Conservation (phyloP, 1,140 invertebrate genomes). For the Brachionus rubens region DNA sequence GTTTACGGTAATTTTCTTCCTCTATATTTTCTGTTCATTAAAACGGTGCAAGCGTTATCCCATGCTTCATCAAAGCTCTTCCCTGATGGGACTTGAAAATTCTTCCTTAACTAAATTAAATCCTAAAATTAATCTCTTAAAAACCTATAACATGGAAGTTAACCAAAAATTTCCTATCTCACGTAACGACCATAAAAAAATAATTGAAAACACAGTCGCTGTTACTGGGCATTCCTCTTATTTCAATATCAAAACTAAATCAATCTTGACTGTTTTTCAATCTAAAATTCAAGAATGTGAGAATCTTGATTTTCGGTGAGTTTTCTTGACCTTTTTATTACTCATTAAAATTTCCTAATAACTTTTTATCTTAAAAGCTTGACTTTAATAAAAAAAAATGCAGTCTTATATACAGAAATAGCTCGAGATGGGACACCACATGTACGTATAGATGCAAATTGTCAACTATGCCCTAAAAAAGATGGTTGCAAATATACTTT, state of each 20-base stretch:
- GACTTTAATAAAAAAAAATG: constrained; percentile 34
- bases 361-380: constrained; percentile 4
- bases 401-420: constrained; percentile 17
- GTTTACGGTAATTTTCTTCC: too few species aligned
- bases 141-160: not conserved
- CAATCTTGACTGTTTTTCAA: constrained; percentile 20
- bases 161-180: constrained; percentile 12
- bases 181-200: constrained; percentile 10
- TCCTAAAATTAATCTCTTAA: constrained; percentile 13
- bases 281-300: constrained; percentile 9
- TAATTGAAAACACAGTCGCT: not conserved
- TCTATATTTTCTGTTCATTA: too few species aligned
- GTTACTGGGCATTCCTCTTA: not conserved
- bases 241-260: constrained; percentile 11
- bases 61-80: too few species aligned
- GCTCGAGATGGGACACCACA: constrained; percentile 17
- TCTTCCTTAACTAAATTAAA: too few species aligned
- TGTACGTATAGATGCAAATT: constrained; percentile 15
- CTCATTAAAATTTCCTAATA: not conserved
- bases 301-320: constrained; percentile 13
- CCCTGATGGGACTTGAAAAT: too few species aligned
- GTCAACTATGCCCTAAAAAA: constrained; percentile 19
- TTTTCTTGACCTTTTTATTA: not conserved
- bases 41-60: too few species aligned
- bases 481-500: constrained; percentile 29